These are phyloP conservation scores for Anabas testudineus DNA, from an alignment of 2,797 vertebrate species.

Conservation along the genomic window DNA sequence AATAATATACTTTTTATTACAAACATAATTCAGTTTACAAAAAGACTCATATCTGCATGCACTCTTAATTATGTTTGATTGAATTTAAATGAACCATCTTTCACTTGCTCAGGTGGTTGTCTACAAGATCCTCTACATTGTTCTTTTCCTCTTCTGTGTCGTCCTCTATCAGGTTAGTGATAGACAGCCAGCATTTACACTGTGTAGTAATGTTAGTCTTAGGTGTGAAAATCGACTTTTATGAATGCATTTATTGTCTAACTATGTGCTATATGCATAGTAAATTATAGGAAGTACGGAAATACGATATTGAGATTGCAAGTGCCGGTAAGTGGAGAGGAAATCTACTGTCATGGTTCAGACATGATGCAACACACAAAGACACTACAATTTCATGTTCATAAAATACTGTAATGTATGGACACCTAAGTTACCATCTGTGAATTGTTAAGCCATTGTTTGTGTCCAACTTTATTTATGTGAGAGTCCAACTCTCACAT, in stretches of 20 bases:
- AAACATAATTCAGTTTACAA: no score
- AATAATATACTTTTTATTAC: no score
- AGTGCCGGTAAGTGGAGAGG: constrained; percentile 16
- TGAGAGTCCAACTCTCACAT: neutral
- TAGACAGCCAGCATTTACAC: neutral
- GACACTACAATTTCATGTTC: constrained; percentile 24
- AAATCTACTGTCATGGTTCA: constrained; percentile 28
- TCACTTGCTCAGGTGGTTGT: constrained; percentile 72
- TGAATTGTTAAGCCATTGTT: constrained; percentile 24
- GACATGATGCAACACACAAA: constrained; percentile 8
- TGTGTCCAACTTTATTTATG: constrained; percentile 15
- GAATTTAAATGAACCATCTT: neutral
- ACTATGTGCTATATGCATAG: neutral
- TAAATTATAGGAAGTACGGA: constrained; percentile 2
- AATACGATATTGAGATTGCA: constrained; percentile 24
- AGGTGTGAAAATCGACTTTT: neutral
- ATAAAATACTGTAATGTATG: constrained; percentile 33
- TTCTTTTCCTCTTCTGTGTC: constrained; percentile 82
- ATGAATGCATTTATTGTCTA: neutral
- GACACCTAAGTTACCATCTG: constrained; percentile 27
- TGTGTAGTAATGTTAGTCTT: neutral
- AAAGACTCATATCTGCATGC: no score
- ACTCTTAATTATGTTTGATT: neutral
- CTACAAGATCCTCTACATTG: constrained; percentile 84
- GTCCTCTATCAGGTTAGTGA: constrained; percentile 60